phyloP scores from a whole-genome alignment of 2,113 vertebrate species.

The Plecotus auritus region DNA sequence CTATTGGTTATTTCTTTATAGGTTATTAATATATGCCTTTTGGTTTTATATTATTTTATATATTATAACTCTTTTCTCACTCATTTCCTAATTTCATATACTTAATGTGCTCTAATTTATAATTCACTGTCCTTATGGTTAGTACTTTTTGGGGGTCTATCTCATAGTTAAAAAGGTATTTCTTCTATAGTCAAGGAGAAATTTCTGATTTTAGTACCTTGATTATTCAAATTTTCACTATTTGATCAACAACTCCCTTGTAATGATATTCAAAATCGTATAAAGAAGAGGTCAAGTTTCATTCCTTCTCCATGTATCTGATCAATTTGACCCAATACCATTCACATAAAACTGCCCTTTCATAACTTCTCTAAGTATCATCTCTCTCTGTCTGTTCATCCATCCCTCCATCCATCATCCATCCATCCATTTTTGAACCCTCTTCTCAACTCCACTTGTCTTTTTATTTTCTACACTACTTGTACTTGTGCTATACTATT shows the following conservation, averaged over 20 bases:
- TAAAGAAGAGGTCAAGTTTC: background rate
- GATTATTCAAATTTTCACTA: background rate
- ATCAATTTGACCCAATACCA: background rate
- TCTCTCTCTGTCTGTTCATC: background rate
- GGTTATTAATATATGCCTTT: background rate
- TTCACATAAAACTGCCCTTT: background rate
- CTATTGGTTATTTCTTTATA: background rate
- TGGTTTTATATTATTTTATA: background rate
- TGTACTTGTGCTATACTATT: background rate
- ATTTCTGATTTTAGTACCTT: background rate
- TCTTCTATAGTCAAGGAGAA: background rate
- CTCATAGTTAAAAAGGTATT: background rate
- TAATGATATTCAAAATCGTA: background rate
- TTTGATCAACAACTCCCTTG: background rate
- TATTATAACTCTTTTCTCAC: background rate
- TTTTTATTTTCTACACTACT: background rate
- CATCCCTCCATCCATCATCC: background rate
- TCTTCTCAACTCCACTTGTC: background rate
- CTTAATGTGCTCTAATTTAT: background rate
- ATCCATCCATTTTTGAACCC: background rate
- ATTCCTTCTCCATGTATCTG: background rate
- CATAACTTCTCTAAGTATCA: background rate
- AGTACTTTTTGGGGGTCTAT: background rate
- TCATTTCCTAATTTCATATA: background rate
- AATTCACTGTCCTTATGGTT: background rate